These are phyloP conservation scores for Ornithoptera alexandrae DNA, from an alignment of 2,888 invertebrate genomes.

Conservation along the genomic window DNA sequence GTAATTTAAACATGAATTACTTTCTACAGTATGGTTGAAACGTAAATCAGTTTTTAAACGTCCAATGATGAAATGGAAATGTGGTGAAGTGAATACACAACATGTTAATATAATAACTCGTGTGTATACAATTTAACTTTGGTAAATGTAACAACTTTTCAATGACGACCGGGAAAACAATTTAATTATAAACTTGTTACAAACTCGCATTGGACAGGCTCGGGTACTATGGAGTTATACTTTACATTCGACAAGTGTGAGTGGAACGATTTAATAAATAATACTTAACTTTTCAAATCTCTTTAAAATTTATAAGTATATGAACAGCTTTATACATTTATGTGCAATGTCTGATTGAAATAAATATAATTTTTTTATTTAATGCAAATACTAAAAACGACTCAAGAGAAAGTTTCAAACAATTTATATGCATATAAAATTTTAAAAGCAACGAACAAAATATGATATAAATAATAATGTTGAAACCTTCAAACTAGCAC, in stretches of 20 bases:
- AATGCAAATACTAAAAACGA: too few species aligned
- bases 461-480: too few species aligned
- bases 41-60: not conserved
- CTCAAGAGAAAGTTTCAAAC: too few species aligned
- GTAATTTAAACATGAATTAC: not conserved
- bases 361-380: too few species aligned
- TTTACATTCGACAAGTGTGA: slow-evolving; percentile 2
- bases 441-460: too few species aligned
- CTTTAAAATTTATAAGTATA: not conserved
- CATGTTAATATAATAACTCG: not conserved
- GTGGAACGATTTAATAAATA: not conserved
- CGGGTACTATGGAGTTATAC: not conserved
- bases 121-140: slow-evolving; percentile 1
- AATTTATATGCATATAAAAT: too few species aligned
- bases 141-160: slow-evolving; percentile 1
- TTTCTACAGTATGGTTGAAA: not conserved
- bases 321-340: not conserved
- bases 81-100: not conserved
- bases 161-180: slow-evolving; percentile 2
- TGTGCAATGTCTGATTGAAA: too few species aligned
- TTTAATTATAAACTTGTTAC: slow-evolving; percentile 2
- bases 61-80: not conserved
- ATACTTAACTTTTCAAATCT: not conserved
- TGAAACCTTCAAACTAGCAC: too few species aligned
- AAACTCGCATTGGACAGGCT: slow-evolving; percentile 1